Evolutionary conservation across 92 coral and sea anemone genomes (phyloP).

Genomic region (Porites evermanni): DNA sequence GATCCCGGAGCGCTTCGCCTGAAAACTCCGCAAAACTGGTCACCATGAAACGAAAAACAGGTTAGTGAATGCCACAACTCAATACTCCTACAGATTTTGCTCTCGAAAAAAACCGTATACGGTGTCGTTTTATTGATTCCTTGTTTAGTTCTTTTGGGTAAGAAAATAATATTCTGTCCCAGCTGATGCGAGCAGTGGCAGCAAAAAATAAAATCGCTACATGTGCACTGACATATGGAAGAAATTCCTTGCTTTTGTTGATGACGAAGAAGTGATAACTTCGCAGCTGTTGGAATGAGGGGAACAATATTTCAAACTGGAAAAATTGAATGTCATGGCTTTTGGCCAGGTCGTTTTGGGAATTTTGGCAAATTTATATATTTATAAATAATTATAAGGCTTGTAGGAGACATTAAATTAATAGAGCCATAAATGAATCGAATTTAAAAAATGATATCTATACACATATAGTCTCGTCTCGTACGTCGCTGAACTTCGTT

Average conservation of each 20-base stretch:
- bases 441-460: neutral
- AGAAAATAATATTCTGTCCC: neutral
- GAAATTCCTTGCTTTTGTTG: neutral
- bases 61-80: conserved; percentile 14
- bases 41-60: conserved; percentile 37
- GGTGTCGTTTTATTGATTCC: no score
- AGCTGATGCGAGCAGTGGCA: neutral
- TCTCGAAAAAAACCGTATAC: neutral
- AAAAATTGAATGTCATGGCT: neutral
- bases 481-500: no score
- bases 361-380: neutral
- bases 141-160: neutral
- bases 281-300: neutral
- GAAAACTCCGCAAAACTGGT: conserved; percentile 38
- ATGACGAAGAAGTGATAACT: neutral
- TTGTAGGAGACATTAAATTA: neutral
- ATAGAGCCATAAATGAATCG: neutral
- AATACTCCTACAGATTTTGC: neutral
- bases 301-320: neutral
- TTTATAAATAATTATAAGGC: neutral
- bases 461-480: no score
- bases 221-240: neutral
- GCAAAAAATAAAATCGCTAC: neutral
- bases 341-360: neutral
- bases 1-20: conserved; percentile 90